Percentiles rank a stretch among this genome's conserved stretches.
Evolutionary conservation across 2,888 invertebrate species (phyloP).

Genomic region (Nomada ferruginata): DNA sequence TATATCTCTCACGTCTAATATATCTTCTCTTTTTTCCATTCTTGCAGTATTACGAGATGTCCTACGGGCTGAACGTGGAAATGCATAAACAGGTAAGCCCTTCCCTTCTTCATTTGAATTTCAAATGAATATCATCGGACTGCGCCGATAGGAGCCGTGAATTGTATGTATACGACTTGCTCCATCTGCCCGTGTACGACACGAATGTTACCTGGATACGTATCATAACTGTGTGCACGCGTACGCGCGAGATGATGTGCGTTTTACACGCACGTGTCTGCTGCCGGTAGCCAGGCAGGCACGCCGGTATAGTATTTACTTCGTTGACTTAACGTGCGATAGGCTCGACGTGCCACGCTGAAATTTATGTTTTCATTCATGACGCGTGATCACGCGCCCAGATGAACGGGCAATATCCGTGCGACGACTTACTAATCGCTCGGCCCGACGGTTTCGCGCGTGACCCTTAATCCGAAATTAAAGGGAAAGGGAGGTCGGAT

Average conservation of each 20-base stretch:
- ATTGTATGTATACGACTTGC: slow-evolving; percentile 13
- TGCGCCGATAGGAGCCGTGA: slow-evolving; percentile 30
- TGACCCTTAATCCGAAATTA: slow-evolving; percentile 74
- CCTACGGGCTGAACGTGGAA: slow-evolving; percentile 98
- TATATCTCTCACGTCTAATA: slow-evolving; percentile 50
- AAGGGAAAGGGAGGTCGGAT: slow-evolving; percentile 67
- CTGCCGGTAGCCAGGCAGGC: slow-evolving; percentile 23
- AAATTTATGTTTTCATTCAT: slow-evolving; percentile 63
- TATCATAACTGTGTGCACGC: neutral
- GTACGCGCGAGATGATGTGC: neutral
- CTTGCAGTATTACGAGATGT: slow-evolving; percentile 99
- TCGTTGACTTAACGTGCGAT: slow-evolving; percentile 63
- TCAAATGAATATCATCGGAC: slow-evolving; percentile 57
- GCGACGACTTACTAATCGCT: slow-evolving; percentile 66
- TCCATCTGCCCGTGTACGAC: neutral
- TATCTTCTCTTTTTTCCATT: slow-evolving; percentile 57
- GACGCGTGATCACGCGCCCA: slow-evolving; percentile 35
- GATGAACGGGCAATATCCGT: slow-evolving; percentile 49
- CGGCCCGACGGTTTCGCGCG: slow-evolving; percentile 41
- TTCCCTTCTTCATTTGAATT: slow-evolving; percentile 44
- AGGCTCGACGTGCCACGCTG: slow-evolving; percentile 52
- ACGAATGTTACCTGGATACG: neutral
- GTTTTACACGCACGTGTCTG: slow-evolving; percentile 33
- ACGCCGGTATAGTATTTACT: slow-evolving; percentile 57
- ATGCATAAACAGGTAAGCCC: slow-evolving; percentile 96